Evolutionary conservation across 2,797 vertebrate genomes (phyloP), one percentile per base, ranked within the genome.

Genomic region (Lacerta viridis): DNA sequence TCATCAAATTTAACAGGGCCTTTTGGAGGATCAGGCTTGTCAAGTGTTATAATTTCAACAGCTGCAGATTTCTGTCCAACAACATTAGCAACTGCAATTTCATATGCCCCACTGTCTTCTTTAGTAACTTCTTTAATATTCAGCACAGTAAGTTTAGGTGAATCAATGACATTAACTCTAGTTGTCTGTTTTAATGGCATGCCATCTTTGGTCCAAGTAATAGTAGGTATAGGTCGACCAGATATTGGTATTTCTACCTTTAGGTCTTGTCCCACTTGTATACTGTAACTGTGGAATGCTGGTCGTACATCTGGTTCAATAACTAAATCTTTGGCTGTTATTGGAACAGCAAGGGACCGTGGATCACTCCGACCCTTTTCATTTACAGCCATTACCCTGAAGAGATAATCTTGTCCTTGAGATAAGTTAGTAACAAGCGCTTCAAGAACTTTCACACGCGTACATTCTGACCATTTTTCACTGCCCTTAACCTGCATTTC

Each of bases 351-450:
- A 93, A 99, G 99, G 10, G 98, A 97, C 96, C 98, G 98, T 81
- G 99, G 99, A 92, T 99, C 99, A 95, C 99, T 99, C 94, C 98
- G 99, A 83, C 99, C 99, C 92, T 99, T 99, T 94, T 99, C 99
- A 94, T 99, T 99, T 83, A 99, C 96, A 93, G 99, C 99, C 96
- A 98, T 97, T 86, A 99, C 97, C 97, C 98, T 98, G 87, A 99
- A 99, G 83, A 98, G 93, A 94, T 99, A 99, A 91, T 99, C 99
- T 90, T 98, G 98, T 90, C 99, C 99, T 92, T 98, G 97, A 89
- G 98, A 98, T 91, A 99, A 95, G 94, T 99, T 99, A 84, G 96
- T 97, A 92, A 99, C 97, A 81, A 97, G 96, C 3, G 99, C 97
- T 90, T 99, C 98, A 96, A 99, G 97, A 84, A 97, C 97, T 97